Conservation (phyloP, 1,140 invertebrate genomes). For the Tribolium castaneum region DNA sequence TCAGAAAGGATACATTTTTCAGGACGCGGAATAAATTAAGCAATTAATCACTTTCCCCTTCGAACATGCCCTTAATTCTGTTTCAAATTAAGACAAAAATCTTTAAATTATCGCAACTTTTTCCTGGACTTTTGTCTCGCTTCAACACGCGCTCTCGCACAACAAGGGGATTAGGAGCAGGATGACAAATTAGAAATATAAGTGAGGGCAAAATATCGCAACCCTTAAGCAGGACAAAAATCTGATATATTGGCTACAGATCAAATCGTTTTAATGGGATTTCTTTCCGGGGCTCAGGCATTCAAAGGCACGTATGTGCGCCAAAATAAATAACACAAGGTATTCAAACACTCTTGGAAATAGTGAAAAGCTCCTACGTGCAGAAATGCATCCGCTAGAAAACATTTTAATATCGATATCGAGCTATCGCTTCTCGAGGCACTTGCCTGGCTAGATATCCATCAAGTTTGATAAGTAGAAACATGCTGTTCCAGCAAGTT, state of each 20-base stretch:
- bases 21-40: not conserved
- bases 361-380: not conserved
- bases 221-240: not conserved
- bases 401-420: not conserved
- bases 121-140: not conserved
- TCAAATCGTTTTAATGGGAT: not conserved
- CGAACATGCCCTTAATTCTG: not conserved
- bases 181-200: constrained; percentile 26
- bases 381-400: not conserved
- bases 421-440: not conserved
- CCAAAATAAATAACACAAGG: not conserved
- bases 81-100: not conserved
- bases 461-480: not conserved
- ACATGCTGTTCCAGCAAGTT: no score
- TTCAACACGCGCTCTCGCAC: not conserved
- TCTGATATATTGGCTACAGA: not conserved
- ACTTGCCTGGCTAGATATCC: not conserved
- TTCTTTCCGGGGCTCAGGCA: not conserved
- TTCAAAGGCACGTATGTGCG: not conserved
- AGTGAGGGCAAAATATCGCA: not conserved
- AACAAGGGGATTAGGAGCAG: not conserved
- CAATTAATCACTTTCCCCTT: constrained; percentile 21
- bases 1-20: not conserved
- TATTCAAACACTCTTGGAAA: not conserved
- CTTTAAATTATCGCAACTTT: not conserved